phyloP scores from a whole-genome alignment of 2,113 vertebrate genomes.

The Acanthisitta chloris region DNA sequence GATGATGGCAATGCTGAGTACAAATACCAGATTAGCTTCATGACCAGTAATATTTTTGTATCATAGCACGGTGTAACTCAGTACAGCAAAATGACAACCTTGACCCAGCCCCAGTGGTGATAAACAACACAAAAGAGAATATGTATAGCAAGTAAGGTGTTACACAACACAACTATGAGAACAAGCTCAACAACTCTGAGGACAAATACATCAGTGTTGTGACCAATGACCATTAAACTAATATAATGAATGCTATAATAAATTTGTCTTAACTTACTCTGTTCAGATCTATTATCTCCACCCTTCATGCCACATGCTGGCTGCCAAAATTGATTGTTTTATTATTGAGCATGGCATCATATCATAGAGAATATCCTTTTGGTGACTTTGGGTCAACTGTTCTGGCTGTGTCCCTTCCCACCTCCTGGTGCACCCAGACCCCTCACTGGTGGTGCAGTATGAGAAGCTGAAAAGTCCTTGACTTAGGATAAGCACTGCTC shows the following conservation, averaged over 20 bases:
- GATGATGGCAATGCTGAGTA: too few relatives aligned
- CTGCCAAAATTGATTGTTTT: background rate
- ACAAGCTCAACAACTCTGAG: background rate
- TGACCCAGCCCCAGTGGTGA: too few relatives aligned
- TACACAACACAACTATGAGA: too few relatives aligned
- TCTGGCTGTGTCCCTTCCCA: background rate
- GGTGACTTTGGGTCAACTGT: background rate
- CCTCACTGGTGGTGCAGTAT: background rate
- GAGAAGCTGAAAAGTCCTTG: background rate
- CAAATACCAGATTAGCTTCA: too few relatives aligned
- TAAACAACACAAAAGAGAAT: too few relatives aligned
- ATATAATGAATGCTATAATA: too few relatives aligned
- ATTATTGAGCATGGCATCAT: background rate
- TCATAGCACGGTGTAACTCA: too few relatives aligned
- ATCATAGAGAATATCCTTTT: background rate
- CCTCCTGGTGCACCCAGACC: background rate
- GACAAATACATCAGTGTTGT: background rate
- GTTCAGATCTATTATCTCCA: background rate
- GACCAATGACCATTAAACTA: background rate
- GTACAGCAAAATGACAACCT: too few relatives aligned
- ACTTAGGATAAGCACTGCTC: background rate
- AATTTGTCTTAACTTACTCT: background rate
- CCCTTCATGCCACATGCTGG: background rate
- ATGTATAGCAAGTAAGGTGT: too few relatives aligned
- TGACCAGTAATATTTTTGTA: too few relatives aligned